These are phyloP conservation scores for Andrena camellia DNA, from an alignment of 2,888 invertebrate genomes.

Conservation along the genomic window DNA sequence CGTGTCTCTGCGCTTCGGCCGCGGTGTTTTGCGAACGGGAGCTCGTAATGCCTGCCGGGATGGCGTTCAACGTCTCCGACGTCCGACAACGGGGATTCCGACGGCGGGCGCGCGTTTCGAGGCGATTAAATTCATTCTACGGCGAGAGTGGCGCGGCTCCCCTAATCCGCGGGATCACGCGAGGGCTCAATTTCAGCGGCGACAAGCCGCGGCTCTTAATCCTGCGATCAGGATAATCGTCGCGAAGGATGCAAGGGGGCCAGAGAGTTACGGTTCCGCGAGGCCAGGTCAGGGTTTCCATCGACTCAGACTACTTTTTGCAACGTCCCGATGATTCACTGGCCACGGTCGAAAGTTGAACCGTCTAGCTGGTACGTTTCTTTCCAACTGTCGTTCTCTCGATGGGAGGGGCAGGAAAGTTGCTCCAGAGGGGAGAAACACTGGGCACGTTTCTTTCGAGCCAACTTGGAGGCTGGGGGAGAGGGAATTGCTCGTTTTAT, in stretches of 20 bases:
- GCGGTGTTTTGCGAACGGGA: conserved; percentile 2
- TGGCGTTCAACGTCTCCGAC: conserved; percentile 70
- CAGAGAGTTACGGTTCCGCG: conserved; percentile 4
- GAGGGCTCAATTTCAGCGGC: conserved; percentile 64
- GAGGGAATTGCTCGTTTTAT: conserved; percentile 8
- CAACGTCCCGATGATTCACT: conserved; percentile 12
- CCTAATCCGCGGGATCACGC: conserved; percentile 72
- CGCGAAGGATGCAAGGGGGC: not conserved
- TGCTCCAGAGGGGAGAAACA: conserved; percentile 11
- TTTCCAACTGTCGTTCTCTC: conserved; percentile 8
- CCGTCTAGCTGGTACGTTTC: not conserved
- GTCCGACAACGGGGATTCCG: conserved; percentile 73
- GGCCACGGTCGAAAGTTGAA: not conserved
- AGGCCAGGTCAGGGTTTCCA: not conserved
- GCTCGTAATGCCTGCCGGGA: conserved; percentile 69
- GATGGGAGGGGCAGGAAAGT: conserved; percentile 2
- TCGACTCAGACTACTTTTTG: not conserved
- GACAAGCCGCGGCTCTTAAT: conserved; percentile 71
- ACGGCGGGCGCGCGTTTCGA: conserved; percentile 67
- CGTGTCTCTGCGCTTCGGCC: conserved; percentile 18
- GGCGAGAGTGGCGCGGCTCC: conserved; percentile 72
- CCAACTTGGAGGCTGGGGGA: not conserved
- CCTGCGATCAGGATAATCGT: conserved; percentile 68
- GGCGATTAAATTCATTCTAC: conserved; percentile 76
- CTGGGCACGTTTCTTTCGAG: conserved; percentile 16